Evolutionary conservation across 2,797 vertebrate genomes (phyloP).

Genomic region (Sebastes baramenuke): DNA sequence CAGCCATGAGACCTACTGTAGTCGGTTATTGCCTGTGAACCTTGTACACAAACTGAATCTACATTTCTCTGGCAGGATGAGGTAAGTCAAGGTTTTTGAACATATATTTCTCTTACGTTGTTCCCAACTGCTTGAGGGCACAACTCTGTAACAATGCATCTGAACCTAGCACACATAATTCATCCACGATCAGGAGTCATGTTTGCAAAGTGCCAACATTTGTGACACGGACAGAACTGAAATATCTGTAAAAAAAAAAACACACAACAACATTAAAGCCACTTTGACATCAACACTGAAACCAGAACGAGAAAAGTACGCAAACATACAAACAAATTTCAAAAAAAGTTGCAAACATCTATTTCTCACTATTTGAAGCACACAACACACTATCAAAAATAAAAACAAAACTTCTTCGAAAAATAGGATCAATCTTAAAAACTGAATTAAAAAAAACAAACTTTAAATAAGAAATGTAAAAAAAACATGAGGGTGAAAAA

Average conservation of each 20-base stretch:
- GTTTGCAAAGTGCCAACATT: conserved; percentile 47
- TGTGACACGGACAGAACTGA: conserved; percentile 59
- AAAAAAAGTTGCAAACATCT: conserved; percentile 47
- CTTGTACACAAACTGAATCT: conserved; percentile 62
- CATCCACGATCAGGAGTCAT: conserved; percentile 39
- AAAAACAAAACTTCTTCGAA: conserved; percentile 76
- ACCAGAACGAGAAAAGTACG: conserved; percentile 41
- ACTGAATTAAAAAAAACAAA: conserved; percentile 43
- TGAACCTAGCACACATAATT: conserved; percentile 48
- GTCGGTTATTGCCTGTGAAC: conserved; percentile 59
- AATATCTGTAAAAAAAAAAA: not conserved
- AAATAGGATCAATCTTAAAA: conserved; percentile 68
- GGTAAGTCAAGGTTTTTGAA: conserved; percentile 73
- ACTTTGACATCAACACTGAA: conserved; percentile 59
- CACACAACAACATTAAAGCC: conserved; percentile 47
- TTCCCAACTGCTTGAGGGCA: conserved; percentile 47
- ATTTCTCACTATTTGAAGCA: conserved; percentile 59
- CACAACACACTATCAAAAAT: conserved; percentile 77
- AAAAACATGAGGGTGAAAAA: conserved; percentile 55
- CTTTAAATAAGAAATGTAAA: conserved; percentile 77
- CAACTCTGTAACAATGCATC: conserved; percentile 58
- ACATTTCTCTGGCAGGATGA: conserved; percentile 70
- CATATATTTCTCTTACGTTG: conserved; percentile 44
- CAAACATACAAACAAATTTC: conserved; percentile 53
- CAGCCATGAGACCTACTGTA: conserved; percentile 57